phyloP scores from a whole-genome alignment of 1,140 invertebrate genomes.

The Radopholus similis region DNA sequence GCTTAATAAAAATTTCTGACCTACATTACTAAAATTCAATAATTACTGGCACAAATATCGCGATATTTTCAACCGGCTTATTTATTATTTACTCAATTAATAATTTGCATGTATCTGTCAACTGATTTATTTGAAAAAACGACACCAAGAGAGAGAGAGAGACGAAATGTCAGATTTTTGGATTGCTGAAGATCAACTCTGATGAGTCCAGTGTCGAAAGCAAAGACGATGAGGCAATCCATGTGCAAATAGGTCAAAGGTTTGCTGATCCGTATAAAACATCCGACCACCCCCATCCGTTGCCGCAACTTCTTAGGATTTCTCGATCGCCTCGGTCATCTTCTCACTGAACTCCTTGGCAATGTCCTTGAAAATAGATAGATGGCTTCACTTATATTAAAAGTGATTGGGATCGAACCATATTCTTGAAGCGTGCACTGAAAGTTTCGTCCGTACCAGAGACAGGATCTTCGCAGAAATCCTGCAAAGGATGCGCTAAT shows the following conservation, averaged over 20 bases:
- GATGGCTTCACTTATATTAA: too few relatives aligned
- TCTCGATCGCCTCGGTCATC: slow-evolving; percentile 13
- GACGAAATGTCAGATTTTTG: not conserved
- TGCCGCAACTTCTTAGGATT: too few relatives aligned
- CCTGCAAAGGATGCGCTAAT: slow-evolving; percentile 10
- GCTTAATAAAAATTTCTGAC: not conserved
- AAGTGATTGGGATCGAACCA: not conserved
- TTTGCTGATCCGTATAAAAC: not conserved
- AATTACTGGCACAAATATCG: too few relatives aligned
- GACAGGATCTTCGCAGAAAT: slow-evolving; percentile 23
- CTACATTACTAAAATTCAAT: too few relatives aligned
- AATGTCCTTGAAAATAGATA: not conserved
- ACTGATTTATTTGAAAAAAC: not conserved
- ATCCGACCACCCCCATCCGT: not conserved
- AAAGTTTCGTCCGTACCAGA: slow-evolving; percentile 18
- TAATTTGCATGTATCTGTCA: too few relatives aligned
- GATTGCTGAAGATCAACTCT: not conserved
- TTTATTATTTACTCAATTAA: too few relatives aligned
- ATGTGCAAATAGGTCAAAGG: not conserved
- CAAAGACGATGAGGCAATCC: not conserved
- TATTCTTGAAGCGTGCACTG: slow-evolving; percentile 31
- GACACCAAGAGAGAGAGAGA: not conserved
- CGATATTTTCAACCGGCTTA: too few relatives aligned
- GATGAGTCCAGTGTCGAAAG: not conserved
- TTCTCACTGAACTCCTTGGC: slow-evolving; percentile 2